Base-by-base conservation (phyloP, 2,797 vertebrate genomes). In the Harpagifer antarcticus region DNA sequence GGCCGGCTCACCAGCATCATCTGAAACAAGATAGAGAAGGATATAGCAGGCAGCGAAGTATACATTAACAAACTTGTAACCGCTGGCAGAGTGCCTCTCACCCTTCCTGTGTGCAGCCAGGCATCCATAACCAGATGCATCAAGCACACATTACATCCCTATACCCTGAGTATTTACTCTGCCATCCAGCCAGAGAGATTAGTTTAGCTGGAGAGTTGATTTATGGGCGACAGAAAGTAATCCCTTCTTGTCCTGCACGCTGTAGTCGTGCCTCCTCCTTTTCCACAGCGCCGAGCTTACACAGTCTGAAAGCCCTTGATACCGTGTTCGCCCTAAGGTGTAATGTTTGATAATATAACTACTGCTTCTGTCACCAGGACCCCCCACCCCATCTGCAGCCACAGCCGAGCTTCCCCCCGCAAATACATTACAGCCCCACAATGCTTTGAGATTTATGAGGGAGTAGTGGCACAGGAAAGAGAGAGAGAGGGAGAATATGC, bases 301-400 rank as follows among this genome's bases (percentile, higher is more conserved):
- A 83, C 88, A 83, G 89, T 78, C 93, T 93, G 91, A 94, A 93
- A 94, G 91, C 91, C 93, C 97, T 95, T 94, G 96, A 97, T 97
- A 96, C 95, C 93, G 93, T 90, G 95, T 95, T 96, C 94, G 96
- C 97, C 97, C 96, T 91, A 88, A 97, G 97, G 96, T 97, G 96
- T 96, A 97, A 97, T 97, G 96, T 97, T 98, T 98, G 97, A 98
- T 98, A 97, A 98, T 98, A 96, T 96, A 97, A 97, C 97, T 95
- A 96, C 96, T 95, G 96, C 96, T 96, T 96, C 97, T 97, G 96
- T 97, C 97, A 96, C 95, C 77, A 89, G 90, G 88, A 91, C 81
- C 83, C 82, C 79, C 82, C 86, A 85, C 74, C 78, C 78, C 87
- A 76, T 86, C 77, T 65, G 61, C 80, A 81, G 79, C 79, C 74